A percentile compares a stretch with the other conserved stretches of the same genome.
phyloP scores from a whole-genome alignment of 2,888 invertebrate species.

The Iphiclides podalirius region DNA sequence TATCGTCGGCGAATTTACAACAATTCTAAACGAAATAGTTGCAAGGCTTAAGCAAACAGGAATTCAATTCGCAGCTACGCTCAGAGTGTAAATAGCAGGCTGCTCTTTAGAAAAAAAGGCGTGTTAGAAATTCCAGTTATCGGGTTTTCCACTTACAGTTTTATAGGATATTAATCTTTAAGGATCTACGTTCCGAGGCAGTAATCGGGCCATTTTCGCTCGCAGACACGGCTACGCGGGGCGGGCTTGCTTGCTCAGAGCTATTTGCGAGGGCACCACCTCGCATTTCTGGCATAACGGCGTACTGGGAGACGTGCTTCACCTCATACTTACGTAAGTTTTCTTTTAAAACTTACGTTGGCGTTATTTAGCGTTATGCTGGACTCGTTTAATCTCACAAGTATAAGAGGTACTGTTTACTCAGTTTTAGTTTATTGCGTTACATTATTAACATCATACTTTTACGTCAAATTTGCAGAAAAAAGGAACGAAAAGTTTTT shows the following conservation, averaged over 20 bases:
- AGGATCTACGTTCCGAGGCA: slow-evolving; percentile 15
- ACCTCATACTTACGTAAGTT: slow-evolving; percentile 85
- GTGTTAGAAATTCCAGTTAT: slow-evolving; percentile 19
- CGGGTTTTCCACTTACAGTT: slow-evolving; percentile 16
- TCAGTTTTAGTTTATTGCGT: no score
- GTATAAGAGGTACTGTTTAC: no score
- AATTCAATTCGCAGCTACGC: slow-evolving; percentile 9
- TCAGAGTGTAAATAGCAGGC: slow-evolving; percentile 2
- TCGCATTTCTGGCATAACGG: slow-evolving; percentile 81
- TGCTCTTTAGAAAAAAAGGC: slow-evolving; percentile 6
- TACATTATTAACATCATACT: no score
- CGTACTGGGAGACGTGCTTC: slow-evolving; percentile 83
- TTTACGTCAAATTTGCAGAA: no score
- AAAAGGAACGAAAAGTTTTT: no score
- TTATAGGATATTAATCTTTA: slow-evolving; percentile 25
- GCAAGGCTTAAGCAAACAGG: background rate
- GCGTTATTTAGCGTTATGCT: background rate
- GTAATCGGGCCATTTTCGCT: slow-evolving; percentile 29
- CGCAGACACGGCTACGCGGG: slow-evolving; percentile 81
- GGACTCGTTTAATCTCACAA: no score
- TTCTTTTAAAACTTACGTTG: slow-evolving; percentile 11
- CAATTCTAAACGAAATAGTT: background rate
- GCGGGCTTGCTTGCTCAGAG: slow-evolving; percentile 80
- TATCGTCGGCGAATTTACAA: background rate
- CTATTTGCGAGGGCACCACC: slow-evolving; percentile 83